Evolutionary conservation across 2,113 vertebrate species (phyloP), one percentile per base, ranked within the genome.

Genomic region (Balaenoptera acutorostrata): DNA sequence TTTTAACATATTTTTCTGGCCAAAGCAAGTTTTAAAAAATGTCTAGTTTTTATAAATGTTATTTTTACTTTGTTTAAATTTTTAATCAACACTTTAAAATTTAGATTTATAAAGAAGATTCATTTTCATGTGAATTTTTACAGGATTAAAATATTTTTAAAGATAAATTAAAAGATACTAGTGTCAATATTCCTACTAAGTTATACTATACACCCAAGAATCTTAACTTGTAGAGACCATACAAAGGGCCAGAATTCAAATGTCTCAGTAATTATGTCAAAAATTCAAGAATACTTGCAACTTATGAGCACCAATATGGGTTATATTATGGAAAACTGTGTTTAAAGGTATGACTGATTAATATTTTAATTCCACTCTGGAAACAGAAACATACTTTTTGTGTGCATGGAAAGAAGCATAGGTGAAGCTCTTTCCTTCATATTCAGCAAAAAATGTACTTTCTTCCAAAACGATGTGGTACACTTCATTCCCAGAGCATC

Each of bases 381-480:
- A 80, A 96, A 94, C 93, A 91, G 52, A 96, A 97, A 98, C 99
- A 97, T 99, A 99, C 99, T 99, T 99, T 98, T 99, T 99, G 98
- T 99, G 99, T 59, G 99, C 99, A 93, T 99, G 99, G 93, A 99
- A 99, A 94, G 99, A 99, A 64, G 99, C 99, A 72, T 99, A 99
- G 9, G 99, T 99, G 96, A 99, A 99, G 98, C 99, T 99, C 97
- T 99, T 99, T 86, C 99, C 99, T 95, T 99, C 99, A 52, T 99
- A 99, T 95, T 99, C 99, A 81, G 99, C 99, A 98, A 99, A 99
- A 98, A 99, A 99, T 91, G 99, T 99, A 97, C 99, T 99, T 98
- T 99, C 99, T 96, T 99, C 99, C 98, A 99, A 97, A 88, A 99
- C 98, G 97, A 99, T 99, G 97, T 99, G 99, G 98, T 99, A 99